Conservation (phyloP, 2,797 vertebrate genomes). For the Myioborus miniatus region DNA sequence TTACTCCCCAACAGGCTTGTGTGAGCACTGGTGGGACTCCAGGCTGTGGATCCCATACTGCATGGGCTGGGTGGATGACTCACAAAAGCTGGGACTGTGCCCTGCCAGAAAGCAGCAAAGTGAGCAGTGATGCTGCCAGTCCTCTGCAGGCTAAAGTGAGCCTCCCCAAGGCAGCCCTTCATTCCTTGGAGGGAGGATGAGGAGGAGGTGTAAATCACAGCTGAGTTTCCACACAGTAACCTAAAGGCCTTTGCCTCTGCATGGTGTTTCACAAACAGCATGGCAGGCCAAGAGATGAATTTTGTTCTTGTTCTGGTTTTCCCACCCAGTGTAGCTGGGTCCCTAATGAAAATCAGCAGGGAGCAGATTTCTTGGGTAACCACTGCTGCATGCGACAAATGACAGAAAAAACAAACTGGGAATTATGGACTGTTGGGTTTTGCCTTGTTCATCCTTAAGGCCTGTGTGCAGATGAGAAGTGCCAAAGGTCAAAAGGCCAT, state of each 20-base stretch:
- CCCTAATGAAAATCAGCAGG: neutral
- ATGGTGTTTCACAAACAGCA: neutral
- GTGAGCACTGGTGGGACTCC: neutral
- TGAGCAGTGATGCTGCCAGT: neutral
- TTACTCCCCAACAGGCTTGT: fast-evolving
- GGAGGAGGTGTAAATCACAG: neutral
- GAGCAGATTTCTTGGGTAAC: neutral
- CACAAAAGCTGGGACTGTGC: neutral
- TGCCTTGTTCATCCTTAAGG: neutral
- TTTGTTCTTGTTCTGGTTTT: neutral
- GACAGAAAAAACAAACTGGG: neutral
- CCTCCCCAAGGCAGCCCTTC: neutral
- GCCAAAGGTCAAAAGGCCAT: neutral
- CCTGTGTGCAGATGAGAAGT: neutral
- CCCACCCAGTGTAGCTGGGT: fast-evolving
- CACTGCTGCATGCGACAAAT: fast-evolving
- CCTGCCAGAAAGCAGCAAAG: neutral
- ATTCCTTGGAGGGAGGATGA: neutral
- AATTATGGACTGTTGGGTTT: neutral
- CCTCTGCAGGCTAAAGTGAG: neutral
- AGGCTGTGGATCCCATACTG: fast-evolving
- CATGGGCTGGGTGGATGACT: neutral
- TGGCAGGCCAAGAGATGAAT: fast-evolving
- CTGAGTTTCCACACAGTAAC: neutral
- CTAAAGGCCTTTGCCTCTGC: neutral